Evolutionary conservation across 2,888 invertebrate species (phyloP).

Genomic region (Acrocyrtus sp.): DNA sequence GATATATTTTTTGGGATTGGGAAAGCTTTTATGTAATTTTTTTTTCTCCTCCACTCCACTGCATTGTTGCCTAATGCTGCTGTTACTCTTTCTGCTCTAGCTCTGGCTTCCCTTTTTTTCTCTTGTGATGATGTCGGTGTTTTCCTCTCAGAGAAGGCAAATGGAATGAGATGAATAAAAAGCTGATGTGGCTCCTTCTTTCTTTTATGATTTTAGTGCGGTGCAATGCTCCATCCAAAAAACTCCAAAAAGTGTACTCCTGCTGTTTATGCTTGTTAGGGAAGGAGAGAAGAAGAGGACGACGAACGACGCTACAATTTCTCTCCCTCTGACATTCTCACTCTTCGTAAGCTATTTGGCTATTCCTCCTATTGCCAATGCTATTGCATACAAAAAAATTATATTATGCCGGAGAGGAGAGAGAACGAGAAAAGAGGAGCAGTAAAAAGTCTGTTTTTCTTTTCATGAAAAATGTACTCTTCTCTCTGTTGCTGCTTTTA

Average conservation of each 20-base stretch:
- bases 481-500: not conserved
- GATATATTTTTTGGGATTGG: not conserved
- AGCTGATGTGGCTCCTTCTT: constrained; percentile 38
- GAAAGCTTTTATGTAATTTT: not conserved
- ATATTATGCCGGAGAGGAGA: no score
- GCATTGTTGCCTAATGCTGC: constrained; percentile 9
- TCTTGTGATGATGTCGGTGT: not conserved
- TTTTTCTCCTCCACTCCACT: not conserved
- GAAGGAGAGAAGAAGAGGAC: no score
- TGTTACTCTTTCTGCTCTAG: constrained; percentile 7
- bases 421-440: no score
- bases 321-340: not conserved
- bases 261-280: not conserved
- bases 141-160: not conserved
- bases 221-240: constrained; percentile 10
- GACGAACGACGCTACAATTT: not conserved
- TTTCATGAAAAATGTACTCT: not conserved
- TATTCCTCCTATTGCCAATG: no score
- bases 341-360: no score
- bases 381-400: no score
- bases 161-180: constrained; percentile 26
- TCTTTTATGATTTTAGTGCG: constrained; percentile 15
- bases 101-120: not conserved
- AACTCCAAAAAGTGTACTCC: not conserved
- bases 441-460: not conserved